Base-by-base conservation (phyloP, 2,113 vertebrate species). In the Microcebus griseorufus region DNA sequence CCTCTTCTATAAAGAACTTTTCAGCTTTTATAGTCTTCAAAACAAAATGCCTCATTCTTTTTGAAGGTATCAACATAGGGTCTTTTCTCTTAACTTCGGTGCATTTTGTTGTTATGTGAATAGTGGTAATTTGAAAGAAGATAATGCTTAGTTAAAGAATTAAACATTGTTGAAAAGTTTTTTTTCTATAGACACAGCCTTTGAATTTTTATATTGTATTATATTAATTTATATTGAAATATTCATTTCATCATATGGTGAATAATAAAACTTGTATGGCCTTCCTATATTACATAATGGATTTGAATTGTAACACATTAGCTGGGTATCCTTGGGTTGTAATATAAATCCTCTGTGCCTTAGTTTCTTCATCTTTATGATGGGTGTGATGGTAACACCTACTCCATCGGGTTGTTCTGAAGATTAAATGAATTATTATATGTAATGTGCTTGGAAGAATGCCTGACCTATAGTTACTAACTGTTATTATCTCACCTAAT, bases 111-210 rank as follows among this genome's bases (percentile, higher is more conserved):
- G 34, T 92, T 73, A 73, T 53, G 5, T 79, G n/a, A 95, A 67
- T 65, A 89, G 48, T 62, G 48, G 29, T 81, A 75, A 64, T 83
- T 93, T 62, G 32, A 72, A 76, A 95, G 60, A 96, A 93, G 37
- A 70, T 55, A 70, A 75, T 92, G 22, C n/a, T 67, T 22, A 80
- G 34, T 93, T 90, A 94, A 91, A 67, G 85, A 89, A 83, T 58
- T 88, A 25, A 94, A 70, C 11, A 69, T 62, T 62, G 18, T 73
- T 84, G 39, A 13, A 14, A 96, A 72, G 10, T 32, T 88, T 78
- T 91, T 90, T 25, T 22, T 64, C 11, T 88, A 42, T 27, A 58
- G 37, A 83, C 0, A 58, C 34, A 94, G 58, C 3, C 16, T 92
- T 80, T 84, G 37, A 80, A 72, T 45, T 78, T 90, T 87, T 94